Percentiles rank a stretch among this genome's conserved stretches.
Conservation (phyloP, 2,797 vertebrate genomes). For the Rachycentron canadum region DNA sequence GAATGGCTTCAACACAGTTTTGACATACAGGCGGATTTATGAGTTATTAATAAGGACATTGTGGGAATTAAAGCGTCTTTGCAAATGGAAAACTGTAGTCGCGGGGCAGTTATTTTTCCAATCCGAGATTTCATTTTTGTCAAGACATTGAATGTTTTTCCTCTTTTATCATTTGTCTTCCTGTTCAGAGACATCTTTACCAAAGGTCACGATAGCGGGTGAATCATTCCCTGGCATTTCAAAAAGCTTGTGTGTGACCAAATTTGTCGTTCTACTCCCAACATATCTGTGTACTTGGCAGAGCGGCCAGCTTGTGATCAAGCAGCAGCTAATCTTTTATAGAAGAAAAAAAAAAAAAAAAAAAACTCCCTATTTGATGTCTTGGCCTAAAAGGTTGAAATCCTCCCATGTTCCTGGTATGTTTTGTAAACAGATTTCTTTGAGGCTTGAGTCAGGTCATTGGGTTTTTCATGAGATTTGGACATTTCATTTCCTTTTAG, state of each 20-base stretch:
- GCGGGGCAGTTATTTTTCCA: constrained; percentile 15
- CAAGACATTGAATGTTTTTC: background rate
- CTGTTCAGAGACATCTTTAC: constrained; percentile 46
- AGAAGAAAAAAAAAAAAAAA: constrained; percentile 29
- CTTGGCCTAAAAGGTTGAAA: constrained; percentile 65
- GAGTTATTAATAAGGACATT: background rate
- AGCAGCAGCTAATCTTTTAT: constrained; percentile 76
- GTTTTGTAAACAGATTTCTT: constrained; percentile 66
- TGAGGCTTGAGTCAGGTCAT: constrained; percentile 33
- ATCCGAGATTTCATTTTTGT: background rate
- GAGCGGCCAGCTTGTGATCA: constrained; percentile 60
- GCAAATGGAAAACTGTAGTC: background rate
- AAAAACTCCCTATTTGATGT: constrained; percentile 67
- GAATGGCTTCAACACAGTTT: constrained; percentile 10
- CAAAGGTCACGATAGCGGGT: constrained; percentile 28
- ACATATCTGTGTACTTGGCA: constrained; percentile 69
- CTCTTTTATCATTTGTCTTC: constrained; percentile 38
- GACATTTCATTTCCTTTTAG: constrained; percentile 13
- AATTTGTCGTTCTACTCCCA: constrained; percentile 51
- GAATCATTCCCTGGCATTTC: constrained; percentile 58
- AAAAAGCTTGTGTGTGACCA: constrained; percentile 52
- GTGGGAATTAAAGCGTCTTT: background rate
- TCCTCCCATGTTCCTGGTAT: constrained; percentile 63
- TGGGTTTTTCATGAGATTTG: constrained; percentile 16
- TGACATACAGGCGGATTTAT: background rate